Base-by-base conservation (phyloP, 2,113 vertebrate species). In the Ciconia maguari region DNA sequence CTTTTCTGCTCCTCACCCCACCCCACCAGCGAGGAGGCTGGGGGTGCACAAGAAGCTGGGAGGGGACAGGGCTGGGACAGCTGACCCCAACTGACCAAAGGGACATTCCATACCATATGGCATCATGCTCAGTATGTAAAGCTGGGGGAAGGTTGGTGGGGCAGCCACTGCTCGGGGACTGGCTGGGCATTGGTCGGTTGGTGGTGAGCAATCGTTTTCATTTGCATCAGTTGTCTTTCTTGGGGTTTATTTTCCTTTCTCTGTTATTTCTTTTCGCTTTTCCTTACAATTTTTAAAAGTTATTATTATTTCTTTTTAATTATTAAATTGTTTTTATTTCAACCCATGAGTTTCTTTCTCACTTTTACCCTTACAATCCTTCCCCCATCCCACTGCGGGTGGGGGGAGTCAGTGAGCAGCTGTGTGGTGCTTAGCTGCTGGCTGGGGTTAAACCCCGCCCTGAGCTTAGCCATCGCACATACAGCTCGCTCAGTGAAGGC, bases 71-170 rank as follows among this genome's bases (percentile, higher is more conserved):
- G 42, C 9, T 1, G 4, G 57, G 49, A 74, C 18, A 74, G 44
- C 13, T 48, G 44, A 60, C 26, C 42, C 58, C 25, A 15, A 5
- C 29, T 70, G 55, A 60, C 41, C n/a, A 11, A 11, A 68, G 22
- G 48, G 16, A 30, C 36, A 27, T 22, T 8, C 71, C 58, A 38
- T 4, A 83, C 4, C 29, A 2, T 8, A 4, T 9, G n/a, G 8
- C 1, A 3, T 16, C 16, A 13, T 21, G 10, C 8, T 68, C 64
- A 78, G 21, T 36, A 21, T 21, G 4, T 10, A 61, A 25, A 71
- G 19, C 5, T 32, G 19, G 9, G 13, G 29, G 4, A 3, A 42
- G 16, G 7, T 2, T 46, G 49, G 16, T 1, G 0, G 3, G 14
- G 20, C 26, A 26, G 11, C 7, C 3, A 2, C 34, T 41, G 20